Evolutionary conservation across 2,797 vertebrate genomes (phyloP).

Genomic region (Hybognathus amarus): DNA sequence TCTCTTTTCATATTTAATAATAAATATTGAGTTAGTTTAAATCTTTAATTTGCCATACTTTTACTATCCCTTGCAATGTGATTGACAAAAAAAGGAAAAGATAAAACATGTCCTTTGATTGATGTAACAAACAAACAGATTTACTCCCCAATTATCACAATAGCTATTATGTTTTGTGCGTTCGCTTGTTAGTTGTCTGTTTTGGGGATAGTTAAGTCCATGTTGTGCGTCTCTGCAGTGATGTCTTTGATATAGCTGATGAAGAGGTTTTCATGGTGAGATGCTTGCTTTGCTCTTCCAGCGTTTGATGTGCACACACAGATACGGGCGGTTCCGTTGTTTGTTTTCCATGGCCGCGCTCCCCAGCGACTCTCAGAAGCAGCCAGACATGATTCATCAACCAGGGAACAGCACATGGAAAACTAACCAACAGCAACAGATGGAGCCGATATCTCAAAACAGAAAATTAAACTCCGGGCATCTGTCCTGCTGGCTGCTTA

Average conservation of each 20-base stretch:
- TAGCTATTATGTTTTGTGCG: slow-evolving; percentile 39
- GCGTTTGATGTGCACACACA: slow-evolving; percentile 44
- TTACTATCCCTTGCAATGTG: neutral
- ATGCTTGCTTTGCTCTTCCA: slow-evolving; percentile 17
- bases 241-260: slow-evolving; percentile 57
- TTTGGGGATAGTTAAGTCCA: slow-evolving; percentile 49
- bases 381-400: slow-evolving; percentile 43
- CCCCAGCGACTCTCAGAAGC: slow-evolving; percentile 32
- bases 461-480: slow-evolving; percentile 47
- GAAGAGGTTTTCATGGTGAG: slow-evolving; percentile 55
- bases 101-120: neutral
- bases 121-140: slow-evolving; percentile 45
- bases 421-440: slow-evolving; percentile 41
- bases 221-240: slow-evolving; percentile 24
- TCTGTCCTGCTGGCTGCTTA: slow-evolving; percentile 45
- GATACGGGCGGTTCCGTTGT: slow-evolving; percentile 24
- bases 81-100: neutral
- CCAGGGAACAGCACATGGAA: slow-evolving; percentile 18
- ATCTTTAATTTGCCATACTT: neutral
- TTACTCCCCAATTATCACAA: slow-evolving; percentile 55
- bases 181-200: slow-evolving; percentile 54
- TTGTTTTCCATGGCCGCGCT: slow-evolving; percentile 47
- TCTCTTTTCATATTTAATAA: neutral
- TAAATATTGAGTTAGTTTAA: too few relatives aligned
- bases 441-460: slow-evolving; percentile 46